Conservation (phyloP, 2,797 vertebrate species). For the Linurgus olivaceus region DNA sequence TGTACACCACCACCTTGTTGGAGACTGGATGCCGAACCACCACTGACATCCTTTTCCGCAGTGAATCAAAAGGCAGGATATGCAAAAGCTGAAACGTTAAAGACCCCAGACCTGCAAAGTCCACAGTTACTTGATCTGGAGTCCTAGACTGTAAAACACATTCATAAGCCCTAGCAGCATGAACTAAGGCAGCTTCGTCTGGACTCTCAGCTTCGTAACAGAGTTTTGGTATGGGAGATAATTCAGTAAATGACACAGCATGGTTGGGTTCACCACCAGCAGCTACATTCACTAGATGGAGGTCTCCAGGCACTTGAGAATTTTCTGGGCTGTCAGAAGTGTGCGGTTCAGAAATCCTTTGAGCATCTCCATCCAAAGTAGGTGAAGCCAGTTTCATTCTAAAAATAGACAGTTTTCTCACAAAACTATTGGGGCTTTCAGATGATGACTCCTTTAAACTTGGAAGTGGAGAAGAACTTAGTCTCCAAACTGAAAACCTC, state of each 20-base stretch:
- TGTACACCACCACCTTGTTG: slow-evolving; percentile 87
- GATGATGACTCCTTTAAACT: slow-evolving; percentile 35
- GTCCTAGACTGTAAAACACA: slow-evolving; percentile 85
- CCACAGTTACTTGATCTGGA: slow-evolving; percentile 83
- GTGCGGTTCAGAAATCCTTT: background rate
- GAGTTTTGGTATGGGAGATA: slow-evolving; percentile 46
- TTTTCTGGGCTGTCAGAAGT: background rate
- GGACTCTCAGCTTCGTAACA: slow-evolving; percentile 94
- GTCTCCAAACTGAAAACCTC: slow-evolving; percentile 80
- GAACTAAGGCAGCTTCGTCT: slow-evolving; percentile 91
- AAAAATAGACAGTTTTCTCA: slow-evolving; percentile 70
- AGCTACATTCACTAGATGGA: background rate
- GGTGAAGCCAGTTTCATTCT: slow-evolving; percentile 54
- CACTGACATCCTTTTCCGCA: slow-evolving; percentile 93
- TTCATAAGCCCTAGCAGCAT: slow-evolving; percentile 88
- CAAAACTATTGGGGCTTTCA: slow-evolving; percentile 62
- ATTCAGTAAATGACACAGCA: background rate
- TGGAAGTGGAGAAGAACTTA: slow-evolving; percentile 69
- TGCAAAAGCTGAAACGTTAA: slow-evolving; percentile 86
- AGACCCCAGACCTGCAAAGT: slow-evolving; percentile 82
- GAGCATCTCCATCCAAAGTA: slow-evolving; percentile 21
- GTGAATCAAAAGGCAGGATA: slow-evolving; percentile 89
- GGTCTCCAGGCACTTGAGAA: background rate
- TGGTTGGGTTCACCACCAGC: background rate
- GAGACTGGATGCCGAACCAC: slow-evolving; percentile 91